Evolutionary conservation across 1,140 invertebrate genomes (phyloP).

Genomic region (Berghia stephanieae): DNA sequence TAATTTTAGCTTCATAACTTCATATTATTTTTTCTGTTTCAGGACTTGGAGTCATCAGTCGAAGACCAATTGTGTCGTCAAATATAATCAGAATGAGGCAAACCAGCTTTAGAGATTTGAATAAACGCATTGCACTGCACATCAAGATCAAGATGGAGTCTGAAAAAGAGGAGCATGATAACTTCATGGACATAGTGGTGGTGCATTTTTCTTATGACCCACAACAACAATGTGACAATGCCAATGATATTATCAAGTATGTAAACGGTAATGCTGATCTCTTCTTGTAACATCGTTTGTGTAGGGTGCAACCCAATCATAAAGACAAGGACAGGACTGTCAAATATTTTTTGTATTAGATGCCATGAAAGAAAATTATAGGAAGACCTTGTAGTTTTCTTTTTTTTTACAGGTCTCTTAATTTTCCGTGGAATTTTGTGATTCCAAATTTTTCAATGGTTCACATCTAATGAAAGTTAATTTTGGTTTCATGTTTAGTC

Average conservation of each 20-base stretch:
- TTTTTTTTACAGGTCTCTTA: no score
- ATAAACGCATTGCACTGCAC: constrained; percentile 47
- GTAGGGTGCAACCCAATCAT: no score
- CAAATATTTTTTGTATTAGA: no score
- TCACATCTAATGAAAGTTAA: no score
- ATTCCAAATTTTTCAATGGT: no score
- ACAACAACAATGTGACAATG: constrained; percentile 58
- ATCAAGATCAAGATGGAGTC: constrained; percentile 38
- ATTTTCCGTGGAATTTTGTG: no score
- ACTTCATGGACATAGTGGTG: constrained; percentile 49
- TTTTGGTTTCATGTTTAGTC: no score
- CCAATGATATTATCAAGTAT: constrained; percentile 43
- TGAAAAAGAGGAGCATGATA: constrained; percentile 15
- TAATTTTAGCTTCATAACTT: no score
- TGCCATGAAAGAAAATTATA: no score
- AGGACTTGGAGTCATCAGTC: constrained; percentile 58
- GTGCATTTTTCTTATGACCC: constrained; percentile 57
- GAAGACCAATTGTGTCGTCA: constrained; percentile 37
- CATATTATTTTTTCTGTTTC: constrained; percentile 27
- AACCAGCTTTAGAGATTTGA: constrained; percentile 46
- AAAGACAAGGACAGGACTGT: no score
- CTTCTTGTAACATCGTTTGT: no score
- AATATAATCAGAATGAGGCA: constrained; percentile 37
- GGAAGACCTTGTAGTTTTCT: constrained; percentile 9
- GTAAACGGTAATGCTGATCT: no score